Percentiles rank a stretch among this genome's conserved stretches.
phyloP scores from a whole-genome alignment of 2,888 invertebrate species.

The Sphaerolaimus hirsutus region DNA sequence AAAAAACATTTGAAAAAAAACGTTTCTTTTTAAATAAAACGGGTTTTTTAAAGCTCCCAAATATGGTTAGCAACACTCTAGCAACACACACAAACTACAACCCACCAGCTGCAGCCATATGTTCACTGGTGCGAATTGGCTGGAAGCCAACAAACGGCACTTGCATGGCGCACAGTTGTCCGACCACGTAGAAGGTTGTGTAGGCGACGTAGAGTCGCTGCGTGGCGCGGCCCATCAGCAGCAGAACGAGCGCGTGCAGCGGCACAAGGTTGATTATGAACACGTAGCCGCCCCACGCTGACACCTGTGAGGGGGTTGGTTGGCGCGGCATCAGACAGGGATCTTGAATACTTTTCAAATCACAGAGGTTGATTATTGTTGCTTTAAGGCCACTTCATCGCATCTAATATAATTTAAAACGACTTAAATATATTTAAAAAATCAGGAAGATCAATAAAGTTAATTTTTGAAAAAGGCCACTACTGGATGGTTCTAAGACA shows the following conservation, averaged over 20 bases:
- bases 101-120: conserved; percentile 82
- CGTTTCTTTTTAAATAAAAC: too few species aligned
- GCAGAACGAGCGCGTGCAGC: conserved; percentile 71
- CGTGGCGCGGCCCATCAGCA: conserved; percentile 76
- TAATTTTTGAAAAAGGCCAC: too few species aligned
- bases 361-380: too few species aligned
- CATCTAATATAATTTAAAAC: too few species aligned
- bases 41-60: too few species aligned
- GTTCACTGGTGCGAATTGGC: conserved; percentile 90
- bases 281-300: conserved; percentile 98
- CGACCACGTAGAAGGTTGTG: conserved; percentile 82
- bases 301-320: conserved; percentile 51
- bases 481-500: too few species aligned
- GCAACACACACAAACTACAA: not conserved
- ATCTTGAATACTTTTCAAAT: too few species aligned
- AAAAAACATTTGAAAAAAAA: too few species aligned
- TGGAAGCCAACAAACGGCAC: conserved; percentile 60
- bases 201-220: conserved; percentile 66
- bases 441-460: too few species aligned
- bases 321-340: too few species aligned
- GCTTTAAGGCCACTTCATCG: too few species aligned
- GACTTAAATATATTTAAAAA: too few species aligned
- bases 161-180: conserved; percentile 86
- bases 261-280: conserved; percentile 98
- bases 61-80: not conserved